Evolutionary conservation across 2,113 vertebrate genomes (phyloP).

Genomic region (Clarias gariepinus): DNA sequence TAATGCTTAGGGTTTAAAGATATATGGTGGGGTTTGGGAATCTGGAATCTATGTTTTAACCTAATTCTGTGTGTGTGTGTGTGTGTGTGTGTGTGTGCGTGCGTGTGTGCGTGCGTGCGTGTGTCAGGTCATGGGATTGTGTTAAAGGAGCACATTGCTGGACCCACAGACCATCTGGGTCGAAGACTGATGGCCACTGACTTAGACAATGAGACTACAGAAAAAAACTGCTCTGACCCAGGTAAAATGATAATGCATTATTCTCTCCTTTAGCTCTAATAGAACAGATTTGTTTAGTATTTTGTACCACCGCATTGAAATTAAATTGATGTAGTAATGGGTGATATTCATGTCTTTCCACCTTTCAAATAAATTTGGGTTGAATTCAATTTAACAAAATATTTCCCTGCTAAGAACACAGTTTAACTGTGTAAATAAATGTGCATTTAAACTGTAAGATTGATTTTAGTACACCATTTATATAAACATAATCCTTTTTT

Average conservation of each 20-base stretch:
- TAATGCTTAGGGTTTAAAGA: neutral
- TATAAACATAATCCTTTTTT: neutral
- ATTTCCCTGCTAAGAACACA: neutral
- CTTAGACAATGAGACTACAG: constrained; percentile 67
- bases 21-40: neutral
- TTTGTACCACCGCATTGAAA: neutral
- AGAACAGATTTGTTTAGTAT: neutral
- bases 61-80: neutral
- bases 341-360: neutral
- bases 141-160: constrained; percentile 29
- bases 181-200: constrained; percentile 75
- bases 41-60: neutral
- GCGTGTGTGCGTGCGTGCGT: constrained; percentile 6
- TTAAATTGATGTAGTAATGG: neutral
- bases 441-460: constrained; percentile 1
- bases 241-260: constrained; percentile 63
- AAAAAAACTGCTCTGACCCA: constrained; percentile 83
- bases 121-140: constrained; percentile 55
- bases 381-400: constrained; percentile 9
- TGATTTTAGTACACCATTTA: neutral
- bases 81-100: neutral
- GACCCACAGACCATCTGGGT: constrained; percentile 68
- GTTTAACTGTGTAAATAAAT: neutral
- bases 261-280: neutral
- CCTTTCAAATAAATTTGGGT: neutral